Conservation (phyloP, 2,797 vertebrate genomes). For the Peromyscus attwateri region DNA sequence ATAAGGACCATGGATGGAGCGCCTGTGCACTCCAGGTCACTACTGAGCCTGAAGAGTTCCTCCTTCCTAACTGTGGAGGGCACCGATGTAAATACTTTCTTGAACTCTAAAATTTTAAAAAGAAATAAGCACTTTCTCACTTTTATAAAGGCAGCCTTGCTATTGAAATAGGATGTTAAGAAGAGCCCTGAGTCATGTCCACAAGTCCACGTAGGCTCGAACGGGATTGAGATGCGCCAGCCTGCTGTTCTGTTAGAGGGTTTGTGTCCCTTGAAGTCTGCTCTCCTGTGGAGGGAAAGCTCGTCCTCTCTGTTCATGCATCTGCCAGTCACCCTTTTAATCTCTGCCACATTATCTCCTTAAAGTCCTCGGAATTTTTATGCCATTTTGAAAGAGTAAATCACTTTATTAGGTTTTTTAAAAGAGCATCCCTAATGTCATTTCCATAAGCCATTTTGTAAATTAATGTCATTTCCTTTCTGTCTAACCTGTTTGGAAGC, state of each 20-base stretch:
- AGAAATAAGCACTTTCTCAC: conserved; percentile 25
- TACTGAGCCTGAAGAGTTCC: not conserved
- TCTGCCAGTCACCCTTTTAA: conserved; percentile 66
- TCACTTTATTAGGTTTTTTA: conserved; percentile 68
- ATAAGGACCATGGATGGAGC: not conserved
- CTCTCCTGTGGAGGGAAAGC: not conserved
- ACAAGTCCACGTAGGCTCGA: not conserved
- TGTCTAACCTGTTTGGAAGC: conserved; percentile 68
- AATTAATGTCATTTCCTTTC: conserved; percentile 71
- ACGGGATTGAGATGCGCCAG: not conserved
- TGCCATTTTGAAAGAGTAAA: conserved; percentile 70
- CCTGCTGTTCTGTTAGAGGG: not conserved
- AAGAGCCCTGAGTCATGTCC: not conserved
- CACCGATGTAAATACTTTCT: not conserved
- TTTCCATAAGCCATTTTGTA: conserved; percentile 74
- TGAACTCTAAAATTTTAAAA: not conserved
- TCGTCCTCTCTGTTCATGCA: not conserved
- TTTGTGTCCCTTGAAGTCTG: not conserved
- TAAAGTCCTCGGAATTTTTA: conserved; percentile 33
- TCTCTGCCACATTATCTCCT: conserved; percentile 63
- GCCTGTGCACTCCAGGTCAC: not conserved
- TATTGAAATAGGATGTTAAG: not conserved
- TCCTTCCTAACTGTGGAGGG: not conserved
- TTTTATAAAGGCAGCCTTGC: conserved; percentile 11
- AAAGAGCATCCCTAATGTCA: conserved; percentile 63